A percentile compares a stretch with the other conserved stretches of the same genome.
phyloP scores from a whole-genome alignment of 2,797 vertebrate genomes.

The Bradypodion ventrale region DNA sequence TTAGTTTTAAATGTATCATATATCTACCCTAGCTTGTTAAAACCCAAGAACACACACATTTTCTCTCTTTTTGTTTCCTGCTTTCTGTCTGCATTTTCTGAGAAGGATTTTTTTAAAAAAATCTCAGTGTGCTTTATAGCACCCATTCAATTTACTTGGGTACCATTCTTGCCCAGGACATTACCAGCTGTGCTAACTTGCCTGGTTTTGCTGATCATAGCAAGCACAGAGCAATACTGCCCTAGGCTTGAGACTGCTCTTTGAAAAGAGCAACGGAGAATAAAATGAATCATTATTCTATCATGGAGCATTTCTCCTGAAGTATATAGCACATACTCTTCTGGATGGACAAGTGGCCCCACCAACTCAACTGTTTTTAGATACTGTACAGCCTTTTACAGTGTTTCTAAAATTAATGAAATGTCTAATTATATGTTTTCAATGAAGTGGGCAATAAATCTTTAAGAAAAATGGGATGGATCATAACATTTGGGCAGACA shows the following conservation, averaged over 20 bases:
- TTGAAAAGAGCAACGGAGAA: background rate
- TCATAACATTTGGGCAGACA: background rate
- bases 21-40: no score
- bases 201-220: slow-evolving; percentile 10
- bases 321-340: background rate
- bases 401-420: background rate
- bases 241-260: slow-evolving; percentile 14
- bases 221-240: slow-evolving; percentile 8
- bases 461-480: background rate
- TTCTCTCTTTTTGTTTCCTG: background rate
- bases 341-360: background rate
- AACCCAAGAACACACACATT: background rate
- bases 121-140: background rate
- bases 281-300: slow-evolving; percentile 18
- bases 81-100: background rate
- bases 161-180: slow-evolving; percentile 5
- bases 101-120: background rate
- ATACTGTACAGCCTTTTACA: background rate
- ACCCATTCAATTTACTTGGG: background rate
- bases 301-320: background rate
- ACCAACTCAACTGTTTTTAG: background rate
- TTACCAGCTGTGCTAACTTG: slow-evolving; percentile 8
- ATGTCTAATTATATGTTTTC: background rate
- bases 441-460: background rate
- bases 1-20: no score